These are phyloP conservation scores for Xiphophorus birchmanni DNA, from an alignment of 2,797 vertebrate genomes.

Conservation along the genomic window DNA sequence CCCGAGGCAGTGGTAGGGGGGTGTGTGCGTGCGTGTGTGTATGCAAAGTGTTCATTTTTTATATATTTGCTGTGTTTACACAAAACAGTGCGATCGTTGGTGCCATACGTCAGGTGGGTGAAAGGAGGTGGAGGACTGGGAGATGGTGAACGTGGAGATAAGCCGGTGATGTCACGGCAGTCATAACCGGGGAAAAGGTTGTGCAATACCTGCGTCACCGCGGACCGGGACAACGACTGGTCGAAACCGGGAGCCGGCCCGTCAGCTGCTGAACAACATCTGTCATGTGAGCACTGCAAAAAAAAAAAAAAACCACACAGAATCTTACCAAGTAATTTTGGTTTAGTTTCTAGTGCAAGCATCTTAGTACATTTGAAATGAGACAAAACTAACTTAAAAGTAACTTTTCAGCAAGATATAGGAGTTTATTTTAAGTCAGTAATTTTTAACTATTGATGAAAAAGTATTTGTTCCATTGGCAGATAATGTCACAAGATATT, in stretches of 20 bases:
- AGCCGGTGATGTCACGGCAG: constrained; percentile 65
- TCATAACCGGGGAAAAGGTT: constrained; percentile 69
- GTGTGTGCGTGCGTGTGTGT: constrained; percentile 20
- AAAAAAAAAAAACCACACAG: too few species aligned
- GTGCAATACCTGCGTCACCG: constrained; percentile 72
- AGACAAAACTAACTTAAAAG: too few species aligned
- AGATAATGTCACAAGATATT: too few species aligned
- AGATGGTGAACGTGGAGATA: constrained; percentile 46
- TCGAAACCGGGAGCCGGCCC: constrained; percentile 41
- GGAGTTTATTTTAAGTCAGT: too few species aligned
- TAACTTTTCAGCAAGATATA: too few species aligned
- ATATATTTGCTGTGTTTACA: constrained; percentile 67
- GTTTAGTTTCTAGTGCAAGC: too few species aligned
- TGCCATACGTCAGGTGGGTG: constrained; percentile 47
- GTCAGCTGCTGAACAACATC: constrained; percentile 68
- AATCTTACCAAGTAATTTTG: too few species aligned
- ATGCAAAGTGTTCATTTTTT: constrained; percentile 11
- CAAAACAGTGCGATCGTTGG: constrained; percentile 59
- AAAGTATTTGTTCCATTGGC: too few species aligned
- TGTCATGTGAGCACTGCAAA: constrained; percentile 39
- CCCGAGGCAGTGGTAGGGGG: constrained; percentile 6
- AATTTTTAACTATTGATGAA: too few species aligned
- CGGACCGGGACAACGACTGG: constrained; percentile 58
- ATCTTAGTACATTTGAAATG: too few species aligned
- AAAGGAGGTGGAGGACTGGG: constrained; percentile 24